These are phyloP conservation scores for Idaea dimidiata DNA, from an alignment of 2,888 invertebrate genomes.

Conservation along the genomic window DNA sequence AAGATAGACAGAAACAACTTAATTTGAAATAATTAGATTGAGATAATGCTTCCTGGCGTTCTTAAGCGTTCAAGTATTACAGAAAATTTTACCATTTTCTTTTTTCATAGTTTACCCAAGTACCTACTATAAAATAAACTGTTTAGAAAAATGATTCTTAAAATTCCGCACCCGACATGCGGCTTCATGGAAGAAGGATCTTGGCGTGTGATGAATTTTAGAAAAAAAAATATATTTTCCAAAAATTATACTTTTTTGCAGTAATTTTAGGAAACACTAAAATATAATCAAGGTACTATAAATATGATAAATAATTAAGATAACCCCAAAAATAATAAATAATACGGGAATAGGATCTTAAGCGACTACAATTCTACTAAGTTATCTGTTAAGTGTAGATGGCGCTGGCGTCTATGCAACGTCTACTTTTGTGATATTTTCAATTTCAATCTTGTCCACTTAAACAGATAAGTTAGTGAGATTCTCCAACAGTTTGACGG, in stretches of 20 bases:
- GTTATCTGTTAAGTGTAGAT: neutral
- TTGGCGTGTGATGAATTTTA: too few relatives aligned
- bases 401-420: neutral
- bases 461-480: neutral
- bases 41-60: too few relatives aligned
- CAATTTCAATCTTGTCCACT: neutral
- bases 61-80: too few relatives aligned
- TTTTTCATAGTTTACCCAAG: too few relatives aligned
- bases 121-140: too few relatives aligned
- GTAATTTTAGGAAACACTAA: slow-evolving; percentile 4
- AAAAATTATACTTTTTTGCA: neutral
- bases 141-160: too few relatives aligned
- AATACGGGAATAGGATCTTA: neutral
- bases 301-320: slow-evolving; percentile 12
- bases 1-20: too few relatives aligned
- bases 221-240: too few relatives aligned
- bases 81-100: too few relatives aligned
- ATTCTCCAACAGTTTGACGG: neutral
- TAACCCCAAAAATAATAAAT: slow-evolving; percentile 17
- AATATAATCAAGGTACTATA: neutral
- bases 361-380: neutral
- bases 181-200: too few relatives aligned
- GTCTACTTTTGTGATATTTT: neutral
- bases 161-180: too few relatives aligned
- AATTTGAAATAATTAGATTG: too few relatives aligned